Evolutionary conservation across 2,888 invertebrate genomes (phyloP).

Genomic region (Cataglyphis altisquamis): DNA sequence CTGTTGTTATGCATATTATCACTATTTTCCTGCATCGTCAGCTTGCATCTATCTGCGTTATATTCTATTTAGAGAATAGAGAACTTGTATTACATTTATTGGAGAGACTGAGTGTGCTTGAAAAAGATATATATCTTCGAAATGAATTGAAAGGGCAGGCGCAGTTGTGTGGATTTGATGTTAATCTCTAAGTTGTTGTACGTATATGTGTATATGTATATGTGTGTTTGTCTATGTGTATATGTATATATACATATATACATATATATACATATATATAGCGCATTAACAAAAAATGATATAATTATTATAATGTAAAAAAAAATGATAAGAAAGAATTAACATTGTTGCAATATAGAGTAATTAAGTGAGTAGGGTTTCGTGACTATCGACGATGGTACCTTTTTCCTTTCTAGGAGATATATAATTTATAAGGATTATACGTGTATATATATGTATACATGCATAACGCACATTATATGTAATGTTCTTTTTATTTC

Average conservation of each 20-base stretch:
- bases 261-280: constrained; percentile 50
- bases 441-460: constrained; percentile 45
- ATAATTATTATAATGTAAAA: constrained; percentile 62
- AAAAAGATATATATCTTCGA: not conserved
- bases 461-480: constrained; percentile 33
- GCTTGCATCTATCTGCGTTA: constrained; percentile 11
- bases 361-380: constrained; percentile 68
- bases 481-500: constrained; percentile 59
- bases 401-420: constrained; percentile 67
- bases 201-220: constrained; percentile 1
- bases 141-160: constrained; percentile 9
- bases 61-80: constrained; percentile 38
- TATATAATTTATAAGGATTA: constrained; percentile 33
- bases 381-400: constrained; percentile 66
- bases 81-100: constrained; percentile 33
- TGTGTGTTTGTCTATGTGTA: not conserved
- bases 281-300: constrained; percentile 57
- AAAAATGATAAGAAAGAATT: constrained; percentile 58
- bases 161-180: constrained; percentile 47
- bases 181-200: constrained; percentile 62
- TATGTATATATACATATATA: constrained; percentile 32
- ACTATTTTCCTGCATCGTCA: constrained; percentile 38
- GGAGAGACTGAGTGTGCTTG: constrained; percentile 2
- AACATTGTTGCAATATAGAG: constrained; percentile 76
- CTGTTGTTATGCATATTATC: constrained; percentile 30